A percentile compares a stretch with the other conserved stretches of the same genome.
Evolutionary conservation across 1,140 invertebrate species (phyloP).

Genomic region (Lerema accius): DNA sequence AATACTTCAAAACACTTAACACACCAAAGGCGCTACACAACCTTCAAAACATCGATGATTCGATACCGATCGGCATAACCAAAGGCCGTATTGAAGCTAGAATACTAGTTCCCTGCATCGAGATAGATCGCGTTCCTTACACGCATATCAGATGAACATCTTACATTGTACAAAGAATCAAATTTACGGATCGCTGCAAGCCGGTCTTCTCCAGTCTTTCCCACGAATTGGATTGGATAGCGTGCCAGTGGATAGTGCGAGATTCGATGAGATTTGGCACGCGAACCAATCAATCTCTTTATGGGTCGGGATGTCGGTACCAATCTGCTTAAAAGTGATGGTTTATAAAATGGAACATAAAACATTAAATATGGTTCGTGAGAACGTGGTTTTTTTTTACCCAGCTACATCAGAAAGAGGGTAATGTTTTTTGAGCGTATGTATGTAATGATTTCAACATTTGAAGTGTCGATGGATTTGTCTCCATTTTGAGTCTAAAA

Average conservation of each 20-base stretch:
- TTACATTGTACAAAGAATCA: conserved; percentile 30
- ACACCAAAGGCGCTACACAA: too few relatives aligned
- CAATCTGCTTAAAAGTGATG: background rate
- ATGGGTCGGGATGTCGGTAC: background rate
- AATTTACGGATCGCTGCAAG: conserved; percentile 13
- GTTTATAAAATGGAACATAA: background rate
- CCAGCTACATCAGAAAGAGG: too few relatives aligned
- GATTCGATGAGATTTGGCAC: conserved; percentile 40
- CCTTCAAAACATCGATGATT: background rate
- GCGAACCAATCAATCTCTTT: conserved; percentile 29
- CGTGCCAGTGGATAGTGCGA: conserved; percentile 28
- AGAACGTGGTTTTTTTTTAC: too few relatives aligned
- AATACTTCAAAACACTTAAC: too few relatives aligned
- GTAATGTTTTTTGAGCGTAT: too few relatives aligned
- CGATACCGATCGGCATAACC: conserved; percentile 3
- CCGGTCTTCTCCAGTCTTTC: conserved; percentile 20
- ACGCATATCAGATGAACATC: conserved; percentile 39
- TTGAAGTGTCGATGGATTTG: too few relatives aligned
- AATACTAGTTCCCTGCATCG: conserved; percentile 9
- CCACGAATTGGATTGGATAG: conserved; percentile 35
- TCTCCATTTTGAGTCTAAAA: too few relatives aligned
- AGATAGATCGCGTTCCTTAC: conserved; percentile 23
- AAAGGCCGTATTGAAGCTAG: background rate
- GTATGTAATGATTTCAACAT: too few relatives aligned
- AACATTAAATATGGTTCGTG: too few relatives aligned